Evolutionary conservation across 2,113 vertebrate genomes (phyloP), one percentile per base, ranked within the genome.

Genomic region (Butorides virescens): DNA sequence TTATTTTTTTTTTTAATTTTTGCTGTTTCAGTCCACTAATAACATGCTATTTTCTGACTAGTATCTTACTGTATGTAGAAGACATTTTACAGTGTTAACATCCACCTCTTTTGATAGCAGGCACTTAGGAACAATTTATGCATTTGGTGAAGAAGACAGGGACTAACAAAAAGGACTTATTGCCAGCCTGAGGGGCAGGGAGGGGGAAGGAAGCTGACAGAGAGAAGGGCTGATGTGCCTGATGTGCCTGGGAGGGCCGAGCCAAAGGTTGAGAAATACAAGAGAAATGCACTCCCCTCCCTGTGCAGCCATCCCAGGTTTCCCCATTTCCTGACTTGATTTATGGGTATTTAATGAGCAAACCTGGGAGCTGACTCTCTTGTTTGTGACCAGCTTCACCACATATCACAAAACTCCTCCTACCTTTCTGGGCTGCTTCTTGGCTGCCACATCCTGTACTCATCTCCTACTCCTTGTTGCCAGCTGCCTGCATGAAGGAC

Each of bases 1-100:
- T 47, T 78, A n/a, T 88, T 82, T 71, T 81, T 87, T 85, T 82
- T 71, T 81, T 87, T 85, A 3, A 36, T 76, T 97, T 96, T 96
- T 91, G 53, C 53, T 76, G 29, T 84, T 95, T 91, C 25, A 36
- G 52, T 78, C 56, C 15, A 49, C 61, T 84, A 56, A 74, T 77
- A 91, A 53, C 16, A 59, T 0, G 0, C 19, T 73, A 8, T 79
- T 90, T 92, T 89, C 68, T 55, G 37, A 65, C 36, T 87, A 42
- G 47, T n/a, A 14, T 37, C 49, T 81, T 68, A 42, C 19, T 70
- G 55, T 39, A 47, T 16, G 19, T 78, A 81, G 61, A 47, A 84
- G 39, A 81, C 55, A 65, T 29, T 92, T 86, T 19, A 68, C 12
- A 55, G 50, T 58, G 46, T 75, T 92, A 85, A 78, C 42, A 62